A percentile compares a stretch with the other conserved stretches of the same genome.
Evolutionary conservation across 2,797 vertebrate genomes (phyloP).

Genomic region (Pseudopleuronectes americanus): DNA sequence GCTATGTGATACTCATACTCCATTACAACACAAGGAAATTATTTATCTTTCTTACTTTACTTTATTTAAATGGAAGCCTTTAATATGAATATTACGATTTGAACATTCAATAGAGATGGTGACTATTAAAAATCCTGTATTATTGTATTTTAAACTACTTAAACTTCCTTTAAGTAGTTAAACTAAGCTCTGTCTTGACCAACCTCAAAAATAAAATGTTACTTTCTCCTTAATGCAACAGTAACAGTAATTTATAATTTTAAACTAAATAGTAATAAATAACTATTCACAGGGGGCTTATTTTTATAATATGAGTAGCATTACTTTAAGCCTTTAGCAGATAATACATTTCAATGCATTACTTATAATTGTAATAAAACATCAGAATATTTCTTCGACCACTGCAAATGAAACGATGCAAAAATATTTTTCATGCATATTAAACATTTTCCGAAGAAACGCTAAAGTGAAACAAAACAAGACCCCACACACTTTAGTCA

Average conservation of each 20-base stretch:
- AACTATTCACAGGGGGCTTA: background rate
- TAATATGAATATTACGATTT: background rate
- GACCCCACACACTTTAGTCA: background rate
- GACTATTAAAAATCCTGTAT: background rate
- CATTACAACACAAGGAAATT: background rate
- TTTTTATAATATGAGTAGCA: background rate
- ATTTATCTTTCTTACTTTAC: background rate
- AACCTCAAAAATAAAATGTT: conserved; percentile 1
- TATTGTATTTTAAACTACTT: background rate
- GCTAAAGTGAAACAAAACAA: background rate
- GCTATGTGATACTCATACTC: background rate
- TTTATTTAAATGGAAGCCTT: background rate
- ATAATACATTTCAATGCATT: background rate
- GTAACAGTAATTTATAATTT: background rate
- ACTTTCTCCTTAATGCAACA: background rate
- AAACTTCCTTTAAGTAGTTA: no score
- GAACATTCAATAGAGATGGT: background rate
- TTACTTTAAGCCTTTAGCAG: background rate
- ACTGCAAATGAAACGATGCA: background rate
- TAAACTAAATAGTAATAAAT: background rate
- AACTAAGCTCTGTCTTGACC: background rate
- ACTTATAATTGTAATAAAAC: background rate
- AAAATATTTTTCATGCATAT: background rate
- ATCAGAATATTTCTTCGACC: background rate
- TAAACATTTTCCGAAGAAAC: background rate